A percentile compares a stretch with the other conserved stretches of the same genome.
These are phyloP conservation scores for Mimachlamys varia DNA, from an alignment of 2,888 invertebrate genomes.

Conservation along the genomic window DNA sequence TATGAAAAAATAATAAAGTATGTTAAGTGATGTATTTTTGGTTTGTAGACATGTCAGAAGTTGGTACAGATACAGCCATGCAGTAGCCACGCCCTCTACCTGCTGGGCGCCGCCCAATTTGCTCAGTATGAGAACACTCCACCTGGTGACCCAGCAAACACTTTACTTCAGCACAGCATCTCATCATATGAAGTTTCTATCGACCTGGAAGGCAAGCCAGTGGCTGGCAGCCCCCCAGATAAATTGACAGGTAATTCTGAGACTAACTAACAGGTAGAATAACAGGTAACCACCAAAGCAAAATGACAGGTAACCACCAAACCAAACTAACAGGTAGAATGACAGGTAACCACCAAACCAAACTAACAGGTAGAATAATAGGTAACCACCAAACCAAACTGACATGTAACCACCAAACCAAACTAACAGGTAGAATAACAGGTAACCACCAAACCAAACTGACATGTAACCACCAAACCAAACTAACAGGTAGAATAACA, in stretches of 20 bases:
- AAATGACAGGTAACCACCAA: neutral
- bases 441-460: neutral
- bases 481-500: slow-evolving; percentile 64
- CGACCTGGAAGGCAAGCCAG: slow-evolving; percentile 76
- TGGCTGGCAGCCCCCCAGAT: slow-evolving; percentile 70
- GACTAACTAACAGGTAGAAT: neutral
- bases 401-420: slow-evolving; percentile 64
- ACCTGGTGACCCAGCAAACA: slow-evolving; percentile 66
- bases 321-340: too few relatives aligned
- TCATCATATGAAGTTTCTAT: slow-evolving; percentile 75
- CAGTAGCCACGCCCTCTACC: slow-evolving; percentile 74
- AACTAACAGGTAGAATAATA: too few relatives aligned
- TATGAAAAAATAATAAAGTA: neutral
- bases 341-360: too few relatives aligned
- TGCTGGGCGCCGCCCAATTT: slow-evolving; percentile 77
- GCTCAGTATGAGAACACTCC: slow-evolving; percentile 75
- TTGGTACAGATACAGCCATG: slow-evolving; percentile 77
- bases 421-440: neutral
- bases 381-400: slow-evolving; percentile 70
- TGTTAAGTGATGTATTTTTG: neutral
- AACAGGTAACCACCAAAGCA: neutral
- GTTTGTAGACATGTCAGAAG: slow-evolving; percentile 76
- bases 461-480: too few relatives aligned
- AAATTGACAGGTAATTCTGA: slow-evolving; percentile 66
- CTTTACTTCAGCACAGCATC: slow-evolving; percentile 72